Evolutionary conservation across 2,113 vertebrate genomes (phyloP).

Genomic region (Burhinus bistriatus): DNA sequence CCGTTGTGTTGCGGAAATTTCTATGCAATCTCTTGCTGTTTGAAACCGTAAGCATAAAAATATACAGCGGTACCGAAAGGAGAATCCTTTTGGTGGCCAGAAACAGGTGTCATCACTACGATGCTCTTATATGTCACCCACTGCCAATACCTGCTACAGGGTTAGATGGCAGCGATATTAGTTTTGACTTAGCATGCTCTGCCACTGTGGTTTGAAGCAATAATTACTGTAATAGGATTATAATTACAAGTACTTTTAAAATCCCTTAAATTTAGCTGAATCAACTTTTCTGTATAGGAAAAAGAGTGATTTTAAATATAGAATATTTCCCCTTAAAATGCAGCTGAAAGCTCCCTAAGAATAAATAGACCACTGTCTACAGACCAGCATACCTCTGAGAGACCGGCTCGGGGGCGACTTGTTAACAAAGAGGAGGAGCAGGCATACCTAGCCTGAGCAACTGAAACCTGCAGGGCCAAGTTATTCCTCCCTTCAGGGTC

Average conservation of each 20-base stretch:
- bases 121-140: not conserved
- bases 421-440: not conserved
- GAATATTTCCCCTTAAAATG: not conserved
- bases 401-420: not conserved
- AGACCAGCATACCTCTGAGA: not conserved
- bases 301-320: not conserved
- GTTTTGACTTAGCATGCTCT: not conserved
- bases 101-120: not conserved
- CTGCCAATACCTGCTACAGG: not conserved
- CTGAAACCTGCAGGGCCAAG: not conserved
- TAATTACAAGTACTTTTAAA: slow-evolving; percentile 25
- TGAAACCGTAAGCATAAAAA: not conserved
- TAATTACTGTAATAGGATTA: slow-evolving; percentile 13
- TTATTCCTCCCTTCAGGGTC: not conserved
- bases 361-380: not conserved
- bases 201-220: not conserved
- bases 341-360: not conserved
- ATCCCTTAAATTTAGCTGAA: slow-evolving; percentile 5
- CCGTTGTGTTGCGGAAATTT: accelerated
- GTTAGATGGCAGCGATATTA: not conserved
- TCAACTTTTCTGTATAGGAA: not conserved
- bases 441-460: not conserved
- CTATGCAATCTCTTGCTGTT: accelerated
- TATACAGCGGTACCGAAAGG: not conserved
- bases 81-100: not conserved